phyloP scores from a whole-genome alignment of 2,113 vertebrate genomes.

The Telmatochromis sp. region DNA sequence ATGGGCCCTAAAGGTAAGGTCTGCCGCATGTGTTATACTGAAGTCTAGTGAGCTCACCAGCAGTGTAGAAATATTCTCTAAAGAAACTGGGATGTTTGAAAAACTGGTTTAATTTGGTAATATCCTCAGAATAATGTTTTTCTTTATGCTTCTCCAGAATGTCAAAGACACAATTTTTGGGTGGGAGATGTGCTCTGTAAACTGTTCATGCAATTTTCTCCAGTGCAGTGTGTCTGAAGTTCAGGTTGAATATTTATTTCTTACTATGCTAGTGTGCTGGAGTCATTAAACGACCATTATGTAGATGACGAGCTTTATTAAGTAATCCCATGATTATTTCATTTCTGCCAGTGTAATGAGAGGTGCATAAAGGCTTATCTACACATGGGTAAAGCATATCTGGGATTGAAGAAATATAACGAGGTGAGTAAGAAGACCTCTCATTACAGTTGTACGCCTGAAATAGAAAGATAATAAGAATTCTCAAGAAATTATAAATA shows the following conservation, averaged over 20 bases:
- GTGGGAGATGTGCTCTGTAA: not conserved
- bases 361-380: slow-evolving; percentile 82
- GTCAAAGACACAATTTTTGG: not conserved
- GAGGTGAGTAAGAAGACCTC: slow-evolving; percentile 66
- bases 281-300: not conserved
- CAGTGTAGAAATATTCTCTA: not conserved
- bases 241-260: not conserved
- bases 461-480: not conserved
- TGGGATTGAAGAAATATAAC: slow-evolving; percentile 73
- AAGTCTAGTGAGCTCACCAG: not conserved
- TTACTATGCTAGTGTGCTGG: not conserved
- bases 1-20: slow-evolving; percentile 88
- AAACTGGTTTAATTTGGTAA: not conserved
- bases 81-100: not conserved
- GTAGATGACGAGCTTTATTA: not conserved
- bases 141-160: not conserved
- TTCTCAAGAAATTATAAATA: not conserved
- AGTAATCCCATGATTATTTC: not conserved
- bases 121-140: not conserved
- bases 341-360: slow-evolving; percentile 78
- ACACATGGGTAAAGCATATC: slow-evolving; percentile 84
- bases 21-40: slow-evolving; percentile 8
- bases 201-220: not conserved
- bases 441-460: not conserved
- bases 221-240: not conserved